Evolutionary conservation across 53 echinoderm and acorn worm genomes (phyloP), one percentile per base, ranked within the genome.

Genomic region (Hippasteria phrygiana): DNA sequence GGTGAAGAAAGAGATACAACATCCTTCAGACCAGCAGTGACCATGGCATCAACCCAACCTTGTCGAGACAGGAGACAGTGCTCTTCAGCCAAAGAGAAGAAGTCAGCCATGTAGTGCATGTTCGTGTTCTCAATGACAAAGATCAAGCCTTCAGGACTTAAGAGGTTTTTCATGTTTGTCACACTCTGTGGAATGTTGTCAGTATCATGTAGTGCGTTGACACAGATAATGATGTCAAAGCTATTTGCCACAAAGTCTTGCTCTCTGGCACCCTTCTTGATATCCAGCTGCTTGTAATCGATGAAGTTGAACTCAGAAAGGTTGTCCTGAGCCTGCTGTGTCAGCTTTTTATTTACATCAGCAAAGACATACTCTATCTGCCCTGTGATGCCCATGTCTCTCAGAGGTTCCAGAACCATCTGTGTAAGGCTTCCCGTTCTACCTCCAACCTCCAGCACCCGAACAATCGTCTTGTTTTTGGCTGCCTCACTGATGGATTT

Each of bases 301-400:
- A 96, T 77, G 46, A 92, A 94, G 31, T 85, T 88, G 59, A 80
- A 94, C 4, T 87, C 93, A 38, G 43, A 80, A 9, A 96, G 91
- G 36, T 88, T 90, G 29, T 92, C 92, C 70, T 95, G 86, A 16
- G 93, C 97, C 55, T 95, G 93, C n/a, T 90, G 93, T 72, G 95
- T 85, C 71, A 97, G 92, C 14, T 93, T 93, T 22, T 93, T 95
- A 77, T 90, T 97, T 64, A 87, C 80, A 51, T 93, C 95, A 7
- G 97, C 92, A 87, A 95, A 97, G 33, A 97, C 87, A 55, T 95
- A 97, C 78, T 97, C 97, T 20, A 97, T 69, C 26, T 93, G 92
- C 17, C 79, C 90, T 53, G 92, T 71, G 36, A 93, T 62, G 40
- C 93, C 93, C 22, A 89, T 67, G 12, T 90, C 90, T 20, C 89